Conservation (phyloP, 2,797 vertebrate species). For the Falco cherrug region DNA sequence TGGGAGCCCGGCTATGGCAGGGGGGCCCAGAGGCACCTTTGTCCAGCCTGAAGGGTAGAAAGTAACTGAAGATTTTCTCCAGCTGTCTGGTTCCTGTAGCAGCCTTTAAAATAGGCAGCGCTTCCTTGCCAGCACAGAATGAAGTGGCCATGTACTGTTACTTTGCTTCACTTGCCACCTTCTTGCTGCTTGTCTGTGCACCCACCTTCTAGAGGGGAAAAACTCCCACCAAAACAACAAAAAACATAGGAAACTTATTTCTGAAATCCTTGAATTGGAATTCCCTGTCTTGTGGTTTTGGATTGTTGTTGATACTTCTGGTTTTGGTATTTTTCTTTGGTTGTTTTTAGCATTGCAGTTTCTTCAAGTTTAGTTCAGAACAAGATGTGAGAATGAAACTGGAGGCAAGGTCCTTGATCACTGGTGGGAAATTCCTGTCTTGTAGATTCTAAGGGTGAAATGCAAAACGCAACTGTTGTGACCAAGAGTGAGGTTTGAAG, state of each 20-base stretch:
- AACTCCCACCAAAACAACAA: neutral
- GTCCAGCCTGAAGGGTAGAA: neutral
- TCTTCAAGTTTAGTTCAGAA: neutral
- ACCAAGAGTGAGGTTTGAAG: neutral
- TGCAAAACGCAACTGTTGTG: neutral
- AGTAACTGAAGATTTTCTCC: fast-evolving
- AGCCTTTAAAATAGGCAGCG: fast-evolving
- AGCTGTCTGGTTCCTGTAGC: fast-evolving
- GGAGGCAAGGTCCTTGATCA: neutral
- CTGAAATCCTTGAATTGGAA: fast-evolving
- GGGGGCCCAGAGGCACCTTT: neutral
- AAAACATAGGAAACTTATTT: fast-evolving
- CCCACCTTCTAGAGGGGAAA: neutral
- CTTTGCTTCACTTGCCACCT: fast-evolving
- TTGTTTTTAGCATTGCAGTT: neutral
- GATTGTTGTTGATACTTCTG: neutral
- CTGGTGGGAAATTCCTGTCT: neutral
- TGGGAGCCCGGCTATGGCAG: neutral
- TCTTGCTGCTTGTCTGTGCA: fast-evolving
- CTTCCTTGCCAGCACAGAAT: fast-evolving
- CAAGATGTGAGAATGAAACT: neutral
- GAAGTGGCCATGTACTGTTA: fast-evolving
- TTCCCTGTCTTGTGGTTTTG: neutral
- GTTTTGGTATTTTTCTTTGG: neutral
- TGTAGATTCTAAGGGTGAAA: neutral